Evolutionary conservation across 2,888 invertebrate species (phyloP), one percentile per base, ranked within the genome.

Genomic region (Alviniconcha strummeri): DNA sequence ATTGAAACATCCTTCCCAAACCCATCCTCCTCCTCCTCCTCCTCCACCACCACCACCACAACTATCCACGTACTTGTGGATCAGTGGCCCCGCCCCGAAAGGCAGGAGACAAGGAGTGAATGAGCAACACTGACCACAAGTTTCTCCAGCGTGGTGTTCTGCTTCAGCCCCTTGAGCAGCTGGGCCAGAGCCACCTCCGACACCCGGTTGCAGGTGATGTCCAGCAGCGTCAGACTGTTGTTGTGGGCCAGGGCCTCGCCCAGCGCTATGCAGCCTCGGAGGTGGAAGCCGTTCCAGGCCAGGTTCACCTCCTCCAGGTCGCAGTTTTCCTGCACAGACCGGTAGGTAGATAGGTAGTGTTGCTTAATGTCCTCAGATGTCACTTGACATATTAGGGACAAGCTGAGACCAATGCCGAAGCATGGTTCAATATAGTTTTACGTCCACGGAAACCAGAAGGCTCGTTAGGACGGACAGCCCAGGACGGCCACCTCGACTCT

Each of bases 161-260:
- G 85, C 81, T 88, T 77, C 5, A 91, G 80, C 8, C 91, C 91
- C 78, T 89, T 88, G n/a, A 91, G 84, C 13, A 92, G 86, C 79
- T 88, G 86, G 15, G 88, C 84, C 60, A 91, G 79, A 67, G 90
- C 89, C 2, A 86, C 60, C 64, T 89, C 88, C 15, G 89, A 87
- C 6, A 92, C 87, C 72, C 92, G 84, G 88, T 92, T 92, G 85
- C 91, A 90, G 72, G 90, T 89, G 60, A 92, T 82, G 84, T 92
- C 90, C 9, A 92, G 88, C 56, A 88, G 86, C 11, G 85, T 72
- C 8, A 92, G 83, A 15, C 87, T 85, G 6, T 86, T 86, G 86
- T 92, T 92, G 52, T 81, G 83, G 15, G 87, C 82, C 13, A 92
- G 83, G 0, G 91, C 87, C 60, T 87, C 84, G 8, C 88, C 86